Evolutionary conservation across 1,140 invertebrate genomes (phyloP).

Genomic region (Parapsyche elsis): DNA sequence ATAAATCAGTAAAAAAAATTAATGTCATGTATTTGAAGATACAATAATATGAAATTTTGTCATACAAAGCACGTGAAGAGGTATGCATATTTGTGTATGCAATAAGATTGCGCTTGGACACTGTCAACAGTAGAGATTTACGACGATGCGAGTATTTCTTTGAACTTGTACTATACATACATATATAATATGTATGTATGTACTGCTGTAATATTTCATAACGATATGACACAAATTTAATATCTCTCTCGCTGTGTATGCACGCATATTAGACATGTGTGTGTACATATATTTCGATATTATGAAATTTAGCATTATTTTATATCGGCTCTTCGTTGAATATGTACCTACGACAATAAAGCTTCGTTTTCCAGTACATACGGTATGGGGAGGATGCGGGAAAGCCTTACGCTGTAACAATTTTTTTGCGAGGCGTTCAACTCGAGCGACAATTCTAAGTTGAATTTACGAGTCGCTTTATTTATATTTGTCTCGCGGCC

Average conservation of each 20-base stretch:
- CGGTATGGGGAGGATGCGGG: neutral
- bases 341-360: too few relatives aligned
- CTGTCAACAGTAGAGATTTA: conserved; percentile 17
- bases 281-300: too few relatives aligned
- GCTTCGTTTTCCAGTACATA: neutral
- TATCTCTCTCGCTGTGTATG: neutral
- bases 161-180: neutral
- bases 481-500: conserved; percentile 35
- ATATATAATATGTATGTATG: too few relatives aligned
- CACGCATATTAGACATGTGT: too few relatives aligned
- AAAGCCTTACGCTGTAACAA: conserved; percentile 15
- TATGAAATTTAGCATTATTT: too few relatives aligned
- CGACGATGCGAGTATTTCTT: neutral
- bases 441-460: conserved; percentile 17
- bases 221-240: conserved; percentile 4
- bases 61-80: too few relatives aligned
- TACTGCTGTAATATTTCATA: neutral
- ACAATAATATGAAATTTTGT: too few relatives aligned
- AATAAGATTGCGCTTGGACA: conserved; percentile 12
- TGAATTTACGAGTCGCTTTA: conserved; percentile 36
- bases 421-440: neutral
- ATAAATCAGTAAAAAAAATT: too few relatives aligned
- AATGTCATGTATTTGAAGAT: too few relatives aligned
- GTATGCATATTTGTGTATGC: neutral
- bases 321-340: too few relatives aligned